Evolutionary conservation across 2,888 invertebrate genomes (phyloP).

Genomic region (Blomia tropicalis): DNA sequence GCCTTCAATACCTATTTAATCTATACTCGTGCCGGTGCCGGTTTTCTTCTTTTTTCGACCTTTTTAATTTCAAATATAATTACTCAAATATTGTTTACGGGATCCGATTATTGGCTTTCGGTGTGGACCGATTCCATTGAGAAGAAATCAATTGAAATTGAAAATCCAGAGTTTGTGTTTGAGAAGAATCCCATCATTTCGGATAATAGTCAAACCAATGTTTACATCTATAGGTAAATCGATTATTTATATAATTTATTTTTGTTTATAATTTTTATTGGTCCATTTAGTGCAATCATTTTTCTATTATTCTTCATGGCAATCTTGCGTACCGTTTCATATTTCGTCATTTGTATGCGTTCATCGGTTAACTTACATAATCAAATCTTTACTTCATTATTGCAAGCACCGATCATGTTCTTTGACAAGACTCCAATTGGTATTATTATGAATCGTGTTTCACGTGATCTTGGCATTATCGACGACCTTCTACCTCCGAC

Average conservation of each 20-base stretch:
- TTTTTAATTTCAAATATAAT: conserved; percentile 18
- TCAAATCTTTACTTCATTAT: conserved; percentile 33
- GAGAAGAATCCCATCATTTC: conserved; percentile 12
- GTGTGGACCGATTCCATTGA: conserved; percentile 24
- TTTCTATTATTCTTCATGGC: conserved; percentile 26
- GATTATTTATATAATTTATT: not conserved
- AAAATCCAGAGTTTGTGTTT: not conserved
- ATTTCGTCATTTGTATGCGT: conserved; percentile 30
- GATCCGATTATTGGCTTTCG: conserved; percentile 25
- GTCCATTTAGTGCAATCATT: conserved; percentile 11
- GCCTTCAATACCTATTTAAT: conserved; percentile 18
- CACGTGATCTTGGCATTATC: conserved; percentile 36
- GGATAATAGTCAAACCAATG: conserved; percentile 2
- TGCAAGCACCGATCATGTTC: conserved; percentile 34
- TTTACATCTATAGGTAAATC: conserved; percentile 20
- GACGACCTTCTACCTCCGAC: conserved; percentile 36
- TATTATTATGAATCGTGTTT: conserved; percentile 39
- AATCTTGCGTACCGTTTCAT: conserved; percentile 27
- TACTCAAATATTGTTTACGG: conserved; percentile 24
- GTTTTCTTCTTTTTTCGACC: conserved; percentile 7
- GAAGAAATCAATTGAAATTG: not conserved
- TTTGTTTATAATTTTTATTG: not conserved
- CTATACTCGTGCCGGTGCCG: conserved; percentile 20
- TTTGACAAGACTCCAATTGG: conserved; percentile 41
- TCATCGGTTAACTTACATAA: conserved; percentile 30